Percentiles rank a stretch among this genome's conserved stretches.
phyloP scores from a whole-genome alignment of 2,113 vertebrate genomes.

The Leucosticte australis region DNA sequence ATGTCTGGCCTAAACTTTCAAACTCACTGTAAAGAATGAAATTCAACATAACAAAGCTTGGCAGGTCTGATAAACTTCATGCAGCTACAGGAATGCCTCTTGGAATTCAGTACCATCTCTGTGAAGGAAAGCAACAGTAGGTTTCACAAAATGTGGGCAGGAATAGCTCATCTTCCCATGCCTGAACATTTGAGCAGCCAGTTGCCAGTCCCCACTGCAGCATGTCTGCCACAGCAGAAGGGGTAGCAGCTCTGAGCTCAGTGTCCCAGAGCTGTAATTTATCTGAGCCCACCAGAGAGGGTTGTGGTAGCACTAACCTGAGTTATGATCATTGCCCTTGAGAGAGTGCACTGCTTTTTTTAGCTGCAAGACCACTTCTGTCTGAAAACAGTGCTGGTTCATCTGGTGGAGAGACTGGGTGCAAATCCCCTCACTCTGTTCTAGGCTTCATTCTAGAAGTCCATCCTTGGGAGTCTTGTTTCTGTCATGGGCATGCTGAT shows the following conservation, averaged over 20 bases:
- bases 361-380: background rate
- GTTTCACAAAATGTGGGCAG: background rate
- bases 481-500: background rate
- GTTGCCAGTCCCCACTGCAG: rapidly evolving
- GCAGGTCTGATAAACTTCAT: background rate
- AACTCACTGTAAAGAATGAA: background rate
- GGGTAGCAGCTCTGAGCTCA: background rate
- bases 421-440: background rate
- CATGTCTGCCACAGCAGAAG: background rate
- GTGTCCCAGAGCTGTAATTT: background rate
- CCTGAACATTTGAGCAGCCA: background rate
- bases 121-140: background rate
- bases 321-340: rapidly evolving
- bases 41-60: background rate
- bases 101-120: background rate
- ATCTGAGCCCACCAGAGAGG: background rate
- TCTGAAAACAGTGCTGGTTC: background rate
- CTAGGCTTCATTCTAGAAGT: background rate
- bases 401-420: rapidly evolving
- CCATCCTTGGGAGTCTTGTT: background rate
- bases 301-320: background rate
- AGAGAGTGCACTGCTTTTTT: background rate
- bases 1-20: background rate
- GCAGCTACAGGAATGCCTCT: background rate
- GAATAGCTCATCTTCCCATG: background rate